Percentiles rank a stretch among this genome's conserved stretches.
phyloP scores from a whole-genome alignment of 2,888 invertebrate species.

The Sceliomorpha sp. region DNA sequence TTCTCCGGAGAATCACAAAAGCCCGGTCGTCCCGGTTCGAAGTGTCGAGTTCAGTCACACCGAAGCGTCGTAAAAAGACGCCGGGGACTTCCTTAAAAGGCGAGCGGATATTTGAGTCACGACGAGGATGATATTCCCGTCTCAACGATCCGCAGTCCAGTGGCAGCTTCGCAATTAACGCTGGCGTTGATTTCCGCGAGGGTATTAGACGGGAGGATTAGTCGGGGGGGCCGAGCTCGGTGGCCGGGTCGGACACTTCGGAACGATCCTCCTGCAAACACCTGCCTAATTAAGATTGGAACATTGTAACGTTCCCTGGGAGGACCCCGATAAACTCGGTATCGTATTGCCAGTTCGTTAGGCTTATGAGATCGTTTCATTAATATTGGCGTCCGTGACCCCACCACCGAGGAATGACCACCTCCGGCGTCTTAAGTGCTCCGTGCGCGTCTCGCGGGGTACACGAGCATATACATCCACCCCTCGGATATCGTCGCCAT shows the following conservation, averaged over 20 bases:
- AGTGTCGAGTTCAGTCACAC: too few relatives aligned
- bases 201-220: conserved; percentile 42
- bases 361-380: conserved; percentile 79
- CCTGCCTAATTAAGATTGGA: conserved; percentile 80
- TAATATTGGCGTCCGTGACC: conserved; percentile 75
- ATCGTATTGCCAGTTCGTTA: conserved; percentile 76
- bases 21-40: too few relatives aligned
- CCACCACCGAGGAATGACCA: conserved; percentile 69
- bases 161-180: conserved; percentile 22
- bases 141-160: conserved; percentile 9
- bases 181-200: conserved; percentile 44
- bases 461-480: conserved; percentile 11
- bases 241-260: conserved; percentile 46
- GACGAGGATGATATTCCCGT: conserved; percentile 10
- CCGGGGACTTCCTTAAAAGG: too few relatives aligned
- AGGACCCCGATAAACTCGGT: conserved; percentile 74
- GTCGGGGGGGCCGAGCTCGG: conserved; percentile 35
- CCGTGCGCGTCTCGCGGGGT: conserved; percentile 51
- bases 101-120: too few relatives aligned
- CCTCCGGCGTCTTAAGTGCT: conserved; percentile 72
- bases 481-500: too few relatives aligned
- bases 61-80: too few relatives aligned
- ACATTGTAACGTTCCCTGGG: conserved; percentile 76
- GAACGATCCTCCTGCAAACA: conserved; percentile 66
- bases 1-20: too few relatives aligned